These are phyloP conservation scores for Takifugu flavidus DNA, from an alignment of 2,113 vertebrate genomes.

Conservation along the genomic window DNA sequence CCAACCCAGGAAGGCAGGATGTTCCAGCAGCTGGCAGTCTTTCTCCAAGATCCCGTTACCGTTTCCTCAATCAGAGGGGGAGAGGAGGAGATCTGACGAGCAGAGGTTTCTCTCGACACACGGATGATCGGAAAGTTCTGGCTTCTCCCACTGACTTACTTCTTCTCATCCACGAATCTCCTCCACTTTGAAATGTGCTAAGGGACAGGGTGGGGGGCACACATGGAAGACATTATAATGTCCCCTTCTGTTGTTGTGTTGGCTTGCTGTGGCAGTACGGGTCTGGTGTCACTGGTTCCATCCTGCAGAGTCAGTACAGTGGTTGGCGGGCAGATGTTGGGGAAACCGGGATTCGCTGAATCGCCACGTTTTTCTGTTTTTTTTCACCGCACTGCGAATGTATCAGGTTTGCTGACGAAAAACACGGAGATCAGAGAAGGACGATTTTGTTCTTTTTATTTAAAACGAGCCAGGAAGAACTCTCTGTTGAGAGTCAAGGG, in stretches of 20 bases:
- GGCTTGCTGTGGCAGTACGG: conserved; percentile 54
- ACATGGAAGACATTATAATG: conserved; percentile 64
- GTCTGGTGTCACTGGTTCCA: conserved; percentile 66
- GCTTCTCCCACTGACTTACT: conserved; percentile 30
- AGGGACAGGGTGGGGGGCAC: conserved; percentile 15
- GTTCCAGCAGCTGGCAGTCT: conserved; percentile 74
- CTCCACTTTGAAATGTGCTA: conserved; percentile 11
- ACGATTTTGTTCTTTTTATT: conserved; percentile 17
- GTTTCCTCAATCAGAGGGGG: conserved; percentile 60
- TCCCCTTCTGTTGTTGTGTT: conserved; percentile 49
- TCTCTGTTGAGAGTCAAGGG: neutral
- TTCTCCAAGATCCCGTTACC: conserved; percentile 61
- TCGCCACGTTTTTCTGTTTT: conserved; percentile 31
- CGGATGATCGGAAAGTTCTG: conserved; percentile 48
- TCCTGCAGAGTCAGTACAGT: conserved; percentile 61
- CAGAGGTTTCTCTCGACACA: conserved; percentile 51
- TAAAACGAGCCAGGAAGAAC: conserved; percentile 36
- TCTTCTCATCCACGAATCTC: conserved; percentile 22
- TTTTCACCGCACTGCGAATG: conserved; percentile 64
- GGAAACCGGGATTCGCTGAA: conserved; percentile 49
- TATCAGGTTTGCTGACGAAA: conserved; percentile 60
- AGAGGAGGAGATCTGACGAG: conserved; percentile 54
- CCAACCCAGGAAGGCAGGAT: conserved; percentile 68
- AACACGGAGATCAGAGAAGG: conserved; percentile 46
- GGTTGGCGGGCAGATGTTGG: neutral